Evolutionary conservation across 2,113 vertebrate genomes (phyloP).

Genomic region (Deroptyus accipitrinus): DNA sequence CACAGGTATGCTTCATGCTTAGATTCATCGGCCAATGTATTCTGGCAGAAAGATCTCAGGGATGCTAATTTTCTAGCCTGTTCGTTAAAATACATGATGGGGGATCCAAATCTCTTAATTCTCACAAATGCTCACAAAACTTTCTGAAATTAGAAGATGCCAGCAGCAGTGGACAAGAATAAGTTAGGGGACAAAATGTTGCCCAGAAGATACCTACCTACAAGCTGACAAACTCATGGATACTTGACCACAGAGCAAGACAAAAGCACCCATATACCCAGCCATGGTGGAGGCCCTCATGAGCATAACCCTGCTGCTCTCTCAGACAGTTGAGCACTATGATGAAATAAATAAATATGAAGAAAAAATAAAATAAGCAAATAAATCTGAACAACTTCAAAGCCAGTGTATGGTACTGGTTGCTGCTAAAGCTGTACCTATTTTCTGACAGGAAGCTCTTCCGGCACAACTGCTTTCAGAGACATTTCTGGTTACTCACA

Average conservation of each 20-base stretch:
- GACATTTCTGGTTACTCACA: background rate
- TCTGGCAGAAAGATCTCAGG: background rate
- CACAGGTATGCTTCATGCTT: background rate
- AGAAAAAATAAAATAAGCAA: background rate
- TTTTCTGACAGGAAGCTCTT: slow-evolving; percentile 52
- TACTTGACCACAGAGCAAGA: background rate
- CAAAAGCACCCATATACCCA: background rate
- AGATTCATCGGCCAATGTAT: background rate
- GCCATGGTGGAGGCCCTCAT: background rate
- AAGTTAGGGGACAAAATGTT: background rate
- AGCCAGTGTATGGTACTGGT: background rate
- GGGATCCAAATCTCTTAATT: background rate
- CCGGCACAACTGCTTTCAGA: background rate
- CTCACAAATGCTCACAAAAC: background rate
- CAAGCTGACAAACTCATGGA: background rate
- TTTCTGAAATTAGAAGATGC: background rate
- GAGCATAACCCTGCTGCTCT: background rate
- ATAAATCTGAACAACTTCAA: slow-evolving; percentile 10
- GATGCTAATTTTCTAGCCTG: background rate
- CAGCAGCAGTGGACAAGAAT: background rate
- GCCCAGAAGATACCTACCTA: background rate
- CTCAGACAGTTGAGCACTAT: background rate
- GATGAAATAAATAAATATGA: background rate
- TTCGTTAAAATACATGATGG: background rate
- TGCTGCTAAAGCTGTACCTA: background rate